Percentiles rank a stretch among this genome's conserved stretches.
Conservation (phyloP, 2,113 vertebrate species). For the Cromileptes altivelis region DNA sequence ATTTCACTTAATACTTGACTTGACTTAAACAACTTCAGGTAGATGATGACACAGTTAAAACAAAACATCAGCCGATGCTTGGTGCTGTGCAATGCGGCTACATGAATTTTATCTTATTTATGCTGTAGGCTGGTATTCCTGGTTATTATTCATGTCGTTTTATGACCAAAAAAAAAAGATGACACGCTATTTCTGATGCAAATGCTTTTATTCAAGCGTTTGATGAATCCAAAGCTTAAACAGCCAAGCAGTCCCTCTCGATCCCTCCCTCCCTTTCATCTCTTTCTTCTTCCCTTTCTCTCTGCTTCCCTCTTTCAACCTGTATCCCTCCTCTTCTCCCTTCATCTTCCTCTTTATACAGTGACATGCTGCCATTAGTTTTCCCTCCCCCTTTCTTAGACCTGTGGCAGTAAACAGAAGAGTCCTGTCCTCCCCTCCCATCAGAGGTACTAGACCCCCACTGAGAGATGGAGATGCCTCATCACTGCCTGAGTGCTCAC, state of each 20-base stretch:
- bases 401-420: conserved; percentile 58
- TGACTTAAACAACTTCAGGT: not conserved
- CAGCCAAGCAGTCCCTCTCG: not conserved
- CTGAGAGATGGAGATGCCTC: conserved; percentile 51
- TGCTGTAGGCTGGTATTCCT: conserved; percentile 5
- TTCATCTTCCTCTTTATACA: conserved; percentile 18
- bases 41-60: conserved; percentile 3
- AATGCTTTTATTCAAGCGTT: conserved; percentile 41
- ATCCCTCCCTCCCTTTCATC: conserved; percentile 13
- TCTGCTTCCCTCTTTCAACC: not conserved
- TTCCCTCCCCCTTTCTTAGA: conserved; percentile 16
- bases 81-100: not conserved
- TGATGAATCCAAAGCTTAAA: conserved; percentile 43
- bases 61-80: conserved; percentile 7
- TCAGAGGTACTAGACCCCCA: conserved; percentile 45
- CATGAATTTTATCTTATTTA: conserved; percentile 13
- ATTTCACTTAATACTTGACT: conserved; percentile 6
- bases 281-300: not conserved
- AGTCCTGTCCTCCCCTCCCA: conserved; percentile 49
- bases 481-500: conserved; percentile 48
- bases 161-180: conserved; percentile 33
- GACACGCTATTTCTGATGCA: conserved; percentile 44
- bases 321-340: conserved; percentile 8
- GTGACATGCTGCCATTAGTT: conserved; percentile 46
- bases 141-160: conserved; percentile 14